phyloP scores from a whole-genome alignment of 2,888 invertebrate species.

The Anorthoa munda region DNA sequence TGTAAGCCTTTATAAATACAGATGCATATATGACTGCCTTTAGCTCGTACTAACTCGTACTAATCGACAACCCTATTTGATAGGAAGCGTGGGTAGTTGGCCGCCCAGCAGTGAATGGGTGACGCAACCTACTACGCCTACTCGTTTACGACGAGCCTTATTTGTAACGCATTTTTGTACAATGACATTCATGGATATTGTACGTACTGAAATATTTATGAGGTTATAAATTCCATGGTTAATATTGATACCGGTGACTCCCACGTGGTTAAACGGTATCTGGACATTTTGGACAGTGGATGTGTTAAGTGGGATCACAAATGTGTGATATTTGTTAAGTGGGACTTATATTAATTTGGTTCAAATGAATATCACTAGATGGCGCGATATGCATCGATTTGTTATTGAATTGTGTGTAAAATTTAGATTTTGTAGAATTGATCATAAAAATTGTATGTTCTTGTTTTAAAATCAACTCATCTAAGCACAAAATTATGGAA shows the following conservation, averaged over 20 bases:
- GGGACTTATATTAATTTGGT: too few relatives aligned
- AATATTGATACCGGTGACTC: conserved; percentile 9
- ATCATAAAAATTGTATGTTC: too few relatives aligned
- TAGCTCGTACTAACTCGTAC: not conserved
- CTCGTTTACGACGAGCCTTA: conserved; percentile 74
- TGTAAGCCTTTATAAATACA: too few relatives aligned
- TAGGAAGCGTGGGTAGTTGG: conserved; percentile 59
- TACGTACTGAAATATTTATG: conserved; percentile 41
- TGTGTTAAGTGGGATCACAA: too few relatives aligned
- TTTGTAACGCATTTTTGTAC: conserved; percentile 71
- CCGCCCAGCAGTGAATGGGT: conserved; percentile 76
- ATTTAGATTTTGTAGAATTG: too few relatives aligned
- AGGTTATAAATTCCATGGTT: conserved; percentile 34
- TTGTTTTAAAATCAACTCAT: too few relatives aligned
- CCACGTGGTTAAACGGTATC: not conserved
- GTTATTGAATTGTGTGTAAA: too few relatives aligned
- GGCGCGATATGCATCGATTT: too few relatives aligned
- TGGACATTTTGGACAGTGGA: not conserved
- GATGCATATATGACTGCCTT: too few relatives aligned
- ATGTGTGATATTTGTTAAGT: not conserved
- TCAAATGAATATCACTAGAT: too few relatives aligned
- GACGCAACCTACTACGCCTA: conserved; percentile 77
- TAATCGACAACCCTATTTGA: conserved; percentile 18
- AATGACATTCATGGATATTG: conserved; percentile 61
- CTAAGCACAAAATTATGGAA: too few relatives aligned